Evolutionary conservation across 2,888 invertebrate genomes (phyloP).

Genomic region (Muschampia plurimacula): DNA sequence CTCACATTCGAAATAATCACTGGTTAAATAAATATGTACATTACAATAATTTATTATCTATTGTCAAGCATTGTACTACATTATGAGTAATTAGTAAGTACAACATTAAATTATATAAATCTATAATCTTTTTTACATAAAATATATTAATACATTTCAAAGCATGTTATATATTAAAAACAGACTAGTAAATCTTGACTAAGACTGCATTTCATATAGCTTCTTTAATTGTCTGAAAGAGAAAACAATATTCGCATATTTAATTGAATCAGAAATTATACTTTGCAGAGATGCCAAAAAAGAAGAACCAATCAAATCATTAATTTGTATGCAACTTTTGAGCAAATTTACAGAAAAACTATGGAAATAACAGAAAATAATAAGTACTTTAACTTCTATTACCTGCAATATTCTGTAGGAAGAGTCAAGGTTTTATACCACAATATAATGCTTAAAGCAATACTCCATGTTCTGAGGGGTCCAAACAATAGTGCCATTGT

Average conservation of each 20-base stretch:
- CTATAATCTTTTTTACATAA: background rate
- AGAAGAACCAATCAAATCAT: no score
- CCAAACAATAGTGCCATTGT: constrained; percentile 91
- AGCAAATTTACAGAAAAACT: no score
- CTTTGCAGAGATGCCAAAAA: background rate
- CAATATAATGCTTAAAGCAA: constrained; percentile 87
- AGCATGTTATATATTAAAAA: background rate
- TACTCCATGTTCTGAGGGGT: constrained; percentile 92
- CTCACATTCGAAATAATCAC: constrained; percentile 20
- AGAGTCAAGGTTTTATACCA: constrained; percentile 88
- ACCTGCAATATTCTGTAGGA: constrained; percentile 88
- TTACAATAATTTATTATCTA: constrained; percentile 42
- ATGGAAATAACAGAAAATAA: no score
- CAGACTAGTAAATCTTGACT: constrained; percentile 15
- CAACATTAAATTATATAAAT: background rate
- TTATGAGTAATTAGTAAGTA: background rate
- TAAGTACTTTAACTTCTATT: constrained; percentile 39
- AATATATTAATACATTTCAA: constrained; percentile 15
- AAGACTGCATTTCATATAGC: constrained; percentile 58
- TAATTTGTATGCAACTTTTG: no score
- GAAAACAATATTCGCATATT: constrained; percentile 35
- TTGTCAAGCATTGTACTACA: constrained; percentile 8
- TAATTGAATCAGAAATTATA: background rate
- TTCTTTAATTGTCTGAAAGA: constrained; percentile 64
- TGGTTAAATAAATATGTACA: constrained; percentile 31